Percentiles rank a stretch among this genome's conserved stretches.
Conservation (phyloP, 2,797 vertebrate species). For the Myiotriccus ornatus region DNA sequence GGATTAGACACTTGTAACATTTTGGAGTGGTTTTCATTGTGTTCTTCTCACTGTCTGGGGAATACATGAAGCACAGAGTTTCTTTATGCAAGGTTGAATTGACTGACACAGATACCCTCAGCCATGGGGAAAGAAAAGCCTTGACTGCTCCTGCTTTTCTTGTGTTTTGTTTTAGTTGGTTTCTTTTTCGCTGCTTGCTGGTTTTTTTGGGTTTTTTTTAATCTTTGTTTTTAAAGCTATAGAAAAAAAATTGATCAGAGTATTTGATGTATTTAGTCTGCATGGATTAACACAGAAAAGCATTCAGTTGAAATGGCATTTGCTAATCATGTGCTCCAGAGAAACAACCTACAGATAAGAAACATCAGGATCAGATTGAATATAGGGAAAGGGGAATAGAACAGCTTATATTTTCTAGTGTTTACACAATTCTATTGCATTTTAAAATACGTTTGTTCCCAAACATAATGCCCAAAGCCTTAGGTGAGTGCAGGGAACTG, state of each 20-base stretch:
- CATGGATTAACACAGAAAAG: neutral
- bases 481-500: neutral
- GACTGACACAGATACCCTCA: neutral
- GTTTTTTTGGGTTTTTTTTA: neutral
- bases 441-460: neutral
- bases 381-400: neutral
- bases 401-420: neutral
- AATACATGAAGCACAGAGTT: neutral
- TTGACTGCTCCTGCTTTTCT: neutral
- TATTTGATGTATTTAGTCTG: neutral
- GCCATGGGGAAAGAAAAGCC: neutral
- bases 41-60: neutral
- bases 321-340: neutral
- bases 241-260: neutral
- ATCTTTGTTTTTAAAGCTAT: neutral
- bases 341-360: neutral
- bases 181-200: neutral
- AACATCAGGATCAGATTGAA: neutral
- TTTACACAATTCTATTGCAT: neutral
- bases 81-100: neutral
- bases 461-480: neutral
- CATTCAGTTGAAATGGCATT: neutral
- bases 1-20: neutral
- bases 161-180: neutral
- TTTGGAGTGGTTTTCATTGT: neutral